Conservation (phyloP, 2,797 vertebrate genomes). For the Hoplostethus atlanticus region DNA sequence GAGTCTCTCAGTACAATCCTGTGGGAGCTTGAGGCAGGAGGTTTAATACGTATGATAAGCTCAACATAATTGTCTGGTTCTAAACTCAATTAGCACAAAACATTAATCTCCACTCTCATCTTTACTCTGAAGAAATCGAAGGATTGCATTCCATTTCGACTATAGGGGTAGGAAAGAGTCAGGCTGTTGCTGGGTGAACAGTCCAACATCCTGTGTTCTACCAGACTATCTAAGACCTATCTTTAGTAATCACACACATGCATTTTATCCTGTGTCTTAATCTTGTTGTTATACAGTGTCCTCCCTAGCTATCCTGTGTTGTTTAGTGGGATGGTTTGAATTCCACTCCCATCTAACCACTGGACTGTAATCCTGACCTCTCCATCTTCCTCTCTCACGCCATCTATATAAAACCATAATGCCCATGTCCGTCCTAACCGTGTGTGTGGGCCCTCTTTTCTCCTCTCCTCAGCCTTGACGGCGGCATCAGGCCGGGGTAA, state of each 20-base stretch:
- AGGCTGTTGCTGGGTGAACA: not conserved
- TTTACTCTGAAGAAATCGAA: slow-evolving; percentile 32
- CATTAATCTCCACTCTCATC: slow-evolving; percentile 37
- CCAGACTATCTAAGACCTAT: not conserved
- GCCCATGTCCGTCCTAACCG: slow-evolving; percentile 5
- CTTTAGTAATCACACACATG: not conserved
- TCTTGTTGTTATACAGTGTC: not conserved
- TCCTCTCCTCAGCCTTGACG: slow-evolving; percentile 87
- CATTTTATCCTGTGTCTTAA: slow-evolving; percentile 1
- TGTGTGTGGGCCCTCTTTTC: not conserved
- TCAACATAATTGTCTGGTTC: slow-evolving; percentile 60
- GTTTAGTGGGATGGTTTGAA: not conserved
- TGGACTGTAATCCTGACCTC: not conserved
- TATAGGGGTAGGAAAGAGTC: not conserved
- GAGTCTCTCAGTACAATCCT: slow-evolving; percentile 33
- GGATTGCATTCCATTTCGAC: slow-evolving; percentile 13
- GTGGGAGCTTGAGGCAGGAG: slow-evolving; percentile 42
- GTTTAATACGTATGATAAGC: slow-evolving; percentile 68
- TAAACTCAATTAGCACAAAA: slow-evolving; percentile 60
- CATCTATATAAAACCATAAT: too few species aligned
- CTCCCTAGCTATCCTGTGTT: not conserved
- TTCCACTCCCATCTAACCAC: not conserved
- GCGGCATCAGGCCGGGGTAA: slow-evolving; percentile 95
- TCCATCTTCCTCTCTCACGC: not conserved
- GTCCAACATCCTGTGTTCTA: not conserved